Conservation (phyloP, 2,888 invertebrate genomes). For the Leptinotarsa juncta region DNA sequence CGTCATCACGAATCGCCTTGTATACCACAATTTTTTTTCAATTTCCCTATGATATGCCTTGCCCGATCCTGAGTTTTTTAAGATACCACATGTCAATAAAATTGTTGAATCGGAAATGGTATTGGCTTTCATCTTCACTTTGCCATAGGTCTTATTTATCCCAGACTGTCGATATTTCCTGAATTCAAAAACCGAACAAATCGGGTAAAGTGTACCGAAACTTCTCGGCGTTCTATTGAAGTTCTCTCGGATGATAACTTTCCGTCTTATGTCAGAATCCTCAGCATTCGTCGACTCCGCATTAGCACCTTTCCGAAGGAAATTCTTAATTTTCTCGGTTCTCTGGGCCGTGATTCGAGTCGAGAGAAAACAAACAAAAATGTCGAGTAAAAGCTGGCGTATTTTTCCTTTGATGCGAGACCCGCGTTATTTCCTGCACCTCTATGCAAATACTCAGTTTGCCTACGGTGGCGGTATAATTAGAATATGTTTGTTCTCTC, state of each 20-base stretch:
- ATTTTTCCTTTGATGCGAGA: constrained; percentile 24
- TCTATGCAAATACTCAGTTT: constrained; percentile 20
- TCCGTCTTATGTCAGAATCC: not conserved
- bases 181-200: not conserved
- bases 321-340: constrained; percentile 23
- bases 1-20: too few relatives aligned
- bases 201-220: not conserved
- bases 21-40: too few relatives aligned
- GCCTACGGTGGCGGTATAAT: constrained; percentile 7
- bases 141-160: not conserved
- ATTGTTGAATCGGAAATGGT: too few relatives aligned
- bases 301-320: constrained; percentile 23
- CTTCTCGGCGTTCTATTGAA: not conserved
- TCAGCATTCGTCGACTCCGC: not conserved
- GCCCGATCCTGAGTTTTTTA: too few relatives aligned
- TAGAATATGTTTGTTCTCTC: constrained; percentile 6
- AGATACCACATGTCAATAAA: too few relatives aligned
- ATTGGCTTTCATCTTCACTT: not conserved
- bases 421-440: constrained; percentile 18
- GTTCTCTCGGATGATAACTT: not conserved
- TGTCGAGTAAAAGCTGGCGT: constrained; percentile 16
- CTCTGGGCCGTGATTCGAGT: constrained; percentile 15
- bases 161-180: not conserved
- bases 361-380: constrained; percentile 28
- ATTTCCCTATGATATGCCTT: too few relatives aligned